These are phyloP conservation scores for Elymnias hypermnestra DNA, from an alignment of 1,140 invertebrate species.

Conservation along the genomic window DNA sequence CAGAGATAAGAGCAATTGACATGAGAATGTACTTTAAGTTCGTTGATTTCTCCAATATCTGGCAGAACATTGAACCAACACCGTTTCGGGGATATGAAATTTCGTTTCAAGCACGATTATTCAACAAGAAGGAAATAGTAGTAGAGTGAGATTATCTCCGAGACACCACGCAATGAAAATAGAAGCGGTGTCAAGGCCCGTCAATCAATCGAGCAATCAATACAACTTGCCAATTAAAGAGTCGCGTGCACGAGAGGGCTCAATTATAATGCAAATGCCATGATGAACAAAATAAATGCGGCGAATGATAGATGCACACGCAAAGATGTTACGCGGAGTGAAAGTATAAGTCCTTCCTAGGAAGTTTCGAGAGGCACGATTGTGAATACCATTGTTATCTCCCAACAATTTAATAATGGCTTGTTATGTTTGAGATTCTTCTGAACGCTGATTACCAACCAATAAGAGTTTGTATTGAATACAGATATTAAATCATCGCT, in stretches of 20 bases:
- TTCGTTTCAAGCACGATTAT: no score
- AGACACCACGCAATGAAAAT: neutral
- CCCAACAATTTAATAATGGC: slow-evolving; percentile 9
- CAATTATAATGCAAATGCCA: slow-evolving; percentile 39
- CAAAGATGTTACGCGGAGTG: slow-evolving; percentile 18
- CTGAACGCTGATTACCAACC: neutral
- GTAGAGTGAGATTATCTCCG: slow-evolving; percentile 1
- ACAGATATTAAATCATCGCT: no score
- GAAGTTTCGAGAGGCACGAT: slow-evolving; percentile 16
- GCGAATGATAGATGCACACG: slow-evolving; percentile 21
- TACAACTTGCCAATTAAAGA: slow-evolving; percentile 33
- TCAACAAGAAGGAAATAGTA: no score
- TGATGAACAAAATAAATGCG: slow-evolving; percentile 27
- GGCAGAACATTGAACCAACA: no score
- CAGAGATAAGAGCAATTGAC: no score
- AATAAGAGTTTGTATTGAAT: no score
- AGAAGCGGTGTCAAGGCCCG: slow-evolving; percentile 2
- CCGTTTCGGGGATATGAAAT: no score
- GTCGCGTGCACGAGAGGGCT: slow-evolving; percentile 30
- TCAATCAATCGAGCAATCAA: slow-evolving; percentile 27
- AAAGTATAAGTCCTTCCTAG: slow-evolving; percentile 29
- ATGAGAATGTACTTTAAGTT: no score
- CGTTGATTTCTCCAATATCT: no score
- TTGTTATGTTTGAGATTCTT: slow-evolving; percentile 1
- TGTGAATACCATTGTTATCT: slow-evolving; percentile 3